Base-by-base conservation (phyloP, 2,113 vertebrate species). In the Chaetops frenatus region DNA sequence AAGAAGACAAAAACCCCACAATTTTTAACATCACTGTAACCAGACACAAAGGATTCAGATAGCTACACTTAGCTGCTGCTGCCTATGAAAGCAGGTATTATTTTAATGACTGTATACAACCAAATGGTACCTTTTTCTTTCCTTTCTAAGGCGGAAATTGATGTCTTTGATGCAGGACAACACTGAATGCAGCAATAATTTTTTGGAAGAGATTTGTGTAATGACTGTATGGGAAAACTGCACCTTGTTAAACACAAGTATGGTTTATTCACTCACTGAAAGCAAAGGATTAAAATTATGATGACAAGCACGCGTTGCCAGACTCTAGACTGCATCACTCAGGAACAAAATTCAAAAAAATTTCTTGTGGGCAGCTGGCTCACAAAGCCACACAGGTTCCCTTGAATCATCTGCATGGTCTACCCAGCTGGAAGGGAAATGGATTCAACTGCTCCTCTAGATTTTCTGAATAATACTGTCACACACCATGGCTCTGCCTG, bases 311-410 rank as follows among this genome's bases (percentile, higher is more conserved):
- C 45, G 70, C 66, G 29, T 62, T 91, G 62, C 79, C 73, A 87
- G 88, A 91, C 91, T 73, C 58, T 10, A 44, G 71, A 87, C 62
- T 86, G 42, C 82, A 95, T 72, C 88, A 92, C 48, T 95, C 81
- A 88, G 81, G 88, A 95, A 93, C 16, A 83, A 84, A 95, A 96
- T 74, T 88, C 36, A 83, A 92, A 88, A 80, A 31, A 56, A 74
- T 38, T 93, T 94, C 57, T 93, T 86, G 33, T 79, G 79, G 92
- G 93, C 73, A 96, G 86, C 36, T 88, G 58, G 80, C 36, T 95
- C 93, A 96, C 54, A 81, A 94, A 95, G 65, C 25, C 45, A 67
- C 12, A 73, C 9, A 94, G 86, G 80, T 87, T 95, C 96, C 92
- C 80, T 56, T 84, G 79, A 84, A 91, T 77, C 76, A 78, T 51